Percentiles rank a stretch among this genome's conserved stretches.
phyloP scores from a whole-genome alignment of 2,888 invertebrate genomes.

The Carpatolechia fugitivella region DNA sequence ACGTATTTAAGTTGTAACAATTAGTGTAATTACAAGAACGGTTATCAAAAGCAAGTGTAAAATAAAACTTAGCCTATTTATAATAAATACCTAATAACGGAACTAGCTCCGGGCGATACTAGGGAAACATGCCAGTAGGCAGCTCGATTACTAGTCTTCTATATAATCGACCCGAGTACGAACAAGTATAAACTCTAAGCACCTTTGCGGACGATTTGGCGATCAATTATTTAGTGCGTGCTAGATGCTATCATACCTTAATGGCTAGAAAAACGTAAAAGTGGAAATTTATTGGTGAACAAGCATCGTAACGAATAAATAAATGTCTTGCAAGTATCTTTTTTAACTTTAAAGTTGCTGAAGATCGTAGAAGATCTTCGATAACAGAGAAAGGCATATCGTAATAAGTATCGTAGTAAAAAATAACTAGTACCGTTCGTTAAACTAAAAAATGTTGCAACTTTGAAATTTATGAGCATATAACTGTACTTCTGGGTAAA shows the following conservation, averaged over 20 bases:
- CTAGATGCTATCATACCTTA: constrained; percentile 19
- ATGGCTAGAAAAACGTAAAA: constrained; percentile 14
- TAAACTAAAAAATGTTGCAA: too few relatives aligned
- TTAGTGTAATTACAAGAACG: constrained; percentile 70
- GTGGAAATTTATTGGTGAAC: constrained; percentile 10
- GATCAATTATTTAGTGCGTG: constrained; percentile 33
- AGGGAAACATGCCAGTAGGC: constrained; percentile 68
- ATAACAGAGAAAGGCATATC: too few relatives aligned
- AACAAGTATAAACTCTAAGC: constrained; percentile 56
- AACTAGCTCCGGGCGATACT: constrained; percentile 67
- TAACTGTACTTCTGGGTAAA: too few relatives aligned
- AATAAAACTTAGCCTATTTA: constrained; percentile 52
- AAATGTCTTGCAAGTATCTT: constrained; percentile 24
- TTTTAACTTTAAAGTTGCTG: constrained; percentile 16
- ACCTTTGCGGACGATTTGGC: constrained; percentile 56
- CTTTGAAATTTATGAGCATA: too few relatives aligned
- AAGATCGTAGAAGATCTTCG: not conserved
- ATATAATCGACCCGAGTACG: constrained; percentile 55
- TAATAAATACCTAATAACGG: constrained; percentile 74
- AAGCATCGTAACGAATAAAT: constrained; percentile 6
- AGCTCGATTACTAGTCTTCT: constrained; percentile 64
- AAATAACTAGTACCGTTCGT: too few relatives aligned
- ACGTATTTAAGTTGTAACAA: constrained; percentile 52
- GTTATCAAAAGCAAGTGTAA: constrained; percentile 72
- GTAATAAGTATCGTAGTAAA: too few relatives aligned